Percentiles rank a stretch among this genome's conserved stretches.
Conservation (phyloP, 2,113 vertebrate species). For the Galemys pyrenaicus region DNA sequence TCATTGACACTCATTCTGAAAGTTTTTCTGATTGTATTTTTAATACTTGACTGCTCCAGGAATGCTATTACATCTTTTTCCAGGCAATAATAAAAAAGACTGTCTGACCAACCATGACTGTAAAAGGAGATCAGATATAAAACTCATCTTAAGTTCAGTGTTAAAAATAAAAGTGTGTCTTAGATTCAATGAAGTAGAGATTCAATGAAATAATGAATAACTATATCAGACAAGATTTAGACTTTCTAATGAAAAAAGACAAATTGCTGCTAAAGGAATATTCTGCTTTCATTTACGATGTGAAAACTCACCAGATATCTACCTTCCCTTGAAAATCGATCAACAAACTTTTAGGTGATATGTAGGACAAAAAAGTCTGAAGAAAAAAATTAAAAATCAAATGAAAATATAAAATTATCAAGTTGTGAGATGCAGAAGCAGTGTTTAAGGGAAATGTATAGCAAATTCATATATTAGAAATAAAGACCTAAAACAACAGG, state of each 20-base stretch:
- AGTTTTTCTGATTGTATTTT: neutral
- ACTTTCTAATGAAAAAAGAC: neutral
- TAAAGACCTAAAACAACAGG: neutral
- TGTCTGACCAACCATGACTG: neutral
- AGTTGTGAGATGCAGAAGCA: neutral
- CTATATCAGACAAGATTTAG: neutral
- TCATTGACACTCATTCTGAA: neutral
- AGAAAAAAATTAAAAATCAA: conserved; percentile 11
- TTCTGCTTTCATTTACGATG: neutral
- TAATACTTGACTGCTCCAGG: neutral
- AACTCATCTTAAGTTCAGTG: neutral
- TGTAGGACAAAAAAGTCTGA: neutral
- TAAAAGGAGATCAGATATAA: neutral
- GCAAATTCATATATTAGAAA: neutral
- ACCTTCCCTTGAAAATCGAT: neutral
- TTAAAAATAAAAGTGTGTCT: neutral
- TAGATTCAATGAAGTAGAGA: neutral
- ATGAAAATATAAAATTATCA: neutral
- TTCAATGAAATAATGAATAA: neutral
- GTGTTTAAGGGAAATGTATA: neutral
- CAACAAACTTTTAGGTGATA: neutral
- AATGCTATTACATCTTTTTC: neutral
- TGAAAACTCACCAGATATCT: neutral
- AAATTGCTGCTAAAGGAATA: neutral
- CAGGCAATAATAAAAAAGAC: neutral